Evolutionary conservation across 2,113 vertebrate genomes (phyloP).

Genomic region (Pelecanoides urinatrix): DNA sequence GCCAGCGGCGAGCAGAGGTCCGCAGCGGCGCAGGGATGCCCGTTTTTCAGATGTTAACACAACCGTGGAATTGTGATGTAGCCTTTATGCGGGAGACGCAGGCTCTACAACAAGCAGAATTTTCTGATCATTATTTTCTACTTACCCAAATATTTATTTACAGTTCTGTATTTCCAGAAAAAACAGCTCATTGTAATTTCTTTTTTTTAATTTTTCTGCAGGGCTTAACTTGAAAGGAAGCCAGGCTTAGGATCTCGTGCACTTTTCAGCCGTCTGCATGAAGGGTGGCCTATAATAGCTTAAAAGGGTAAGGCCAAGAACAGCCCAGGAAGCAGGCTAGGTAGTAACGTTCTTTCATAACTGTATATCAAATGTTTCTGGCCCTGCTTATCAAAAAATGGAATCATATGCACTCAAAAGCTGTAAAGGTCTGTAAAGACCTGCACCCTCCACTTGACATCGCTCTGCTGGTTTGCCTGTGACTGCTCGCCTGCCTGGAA

Average conservation of each 20-base stretch:
- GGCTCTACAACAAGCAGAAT: not conserved
- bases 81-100: not conserved
- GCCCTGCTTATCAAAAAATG: accelerated
- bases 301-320: not conserved
- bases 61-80: not conserved
- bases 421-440: not conserved
- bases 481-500: not conserved
- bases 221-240: not conserved
- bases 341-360: not conserved
- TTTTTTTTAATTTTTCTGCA: not conserved
- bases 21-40: accelerated
- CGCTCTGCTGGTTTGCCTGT: not conserved
- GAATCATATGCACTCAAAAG: not conserved
- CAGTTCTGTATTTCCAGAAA: not conserved
- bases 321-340: not conserved
- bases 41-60: accelerated
- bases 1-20: accelerated
- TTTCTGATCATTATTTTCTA: not conserved
- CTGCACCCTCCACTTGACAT: not conserved
- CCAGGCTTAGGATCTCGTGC: not conserved
- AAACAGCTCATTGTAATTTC: not conserved
- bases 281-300: not conserved
- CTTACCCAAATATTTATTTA: not conserved
- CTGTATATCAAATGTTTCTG: not conserved
- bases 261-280: accelerated